Evolutionary conservation across 2,888 invertebrate species (phyloP).

Genomic region (Crioceris asparagi): DNA sequence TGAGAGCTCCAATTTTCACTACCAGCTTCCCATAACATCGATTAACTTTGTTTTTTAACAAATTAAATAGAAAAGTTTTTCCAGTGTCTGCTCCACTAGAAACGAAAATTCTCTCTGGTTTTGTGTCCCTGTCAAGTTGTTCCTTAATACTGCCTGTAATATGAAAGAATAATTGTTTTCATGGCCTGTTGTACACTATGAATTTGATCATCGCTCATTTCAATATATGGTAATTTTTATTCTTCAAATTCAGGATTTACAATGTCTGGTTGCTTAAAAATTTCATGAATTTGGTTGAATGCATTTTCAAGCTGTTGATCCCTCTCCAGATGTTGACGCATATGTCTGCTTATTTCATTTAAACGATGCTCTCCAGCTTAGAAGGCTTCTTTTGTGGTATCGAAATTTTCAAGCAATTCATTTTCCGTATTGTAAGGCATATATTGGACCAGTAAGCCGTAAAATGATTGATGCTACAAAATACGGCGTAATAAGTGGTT

Average conservation of each 20-base stretch:
- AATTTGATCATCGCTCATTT: slow-evolving; percentile 5
- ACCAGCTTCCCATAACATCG: slow-evolving; percentile 4
- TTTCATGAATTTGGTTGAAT: slow-evolving; percentile 6
- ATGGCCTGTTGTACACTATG: slow-evolving; percentile 1
- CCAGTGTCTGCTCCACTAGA: too few relatives aligned
- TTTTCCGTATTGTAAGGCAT: slow-evolving; percentile 2
- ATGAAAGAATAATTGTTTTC: slow-evolving; percentile 2
- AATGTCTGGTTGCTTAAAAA: slow-evolving; percentile 3
- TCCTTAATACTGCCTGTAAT: slow-evolving; percentile 4
- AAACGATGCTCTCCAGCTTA: slow-evolving; percentile 1
- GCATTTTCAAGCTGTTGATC: slow-evolving; percentile 7
- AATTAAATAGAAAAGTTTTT: slow-evolving; percentile 4
- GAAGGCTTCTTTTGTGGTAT: slow-evolving; percentile 4
- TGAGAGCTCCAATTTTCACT: too few relatives aligned
- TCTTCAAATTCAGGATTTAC: slow-evolving; percentile 1
- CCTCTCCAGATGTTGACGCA: slow-evolving; percentile 1
- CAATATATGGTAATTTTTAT: slow-evolving; percentile 2
- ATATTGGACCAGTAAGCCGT: slow-evolving; percentile 4
- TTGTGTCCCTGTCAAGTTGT: neutral
- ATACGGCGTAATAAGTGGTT: slow-evolving; percentile 3
- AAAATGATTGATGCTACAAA: slow-evolving; percentile 5
- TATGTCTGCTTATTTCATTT: too few relatives aligned
- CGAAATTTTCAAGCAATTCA: slow-evolving; percentile 2
- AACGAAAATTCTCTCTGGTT: slow-evolving; percentile 2
- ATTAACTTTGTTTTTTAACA: slow-evolving; percentile 7